Percentiles rank a stretch among this genome's conserved stretches.
phyloP scores from a whole-genome alignment of 2,888 invertebrate species.

The Thereva unica region DNA sequence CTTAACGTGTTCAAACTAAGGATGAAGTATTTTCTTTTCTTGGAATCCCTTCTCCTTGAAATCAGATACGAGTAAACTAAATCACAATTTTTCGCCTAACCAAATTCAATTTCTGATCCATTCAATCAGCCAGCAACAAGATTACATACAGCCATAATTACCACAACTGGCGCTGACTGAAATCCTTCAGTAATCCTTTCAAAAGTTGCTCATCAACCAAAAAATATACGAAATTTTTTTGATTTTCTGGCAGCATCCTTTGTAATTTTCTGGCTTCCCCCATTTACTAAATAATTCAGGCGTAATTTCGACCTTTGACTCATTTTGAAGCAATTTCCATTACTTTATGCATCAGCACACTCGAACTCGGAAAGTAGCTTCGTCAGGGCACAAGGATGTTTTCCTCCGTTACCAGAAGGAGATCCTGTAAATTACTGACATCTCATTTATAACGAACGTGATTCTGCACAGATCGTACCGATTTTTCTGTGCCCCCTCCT shows the following conservation, averaged over 20 bases:
- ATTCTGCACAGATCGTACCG: conserved; percentile 32
- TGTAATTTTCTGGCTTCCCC: conserved; percentile 15
- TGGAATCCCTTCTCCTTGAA: too few species aligned
- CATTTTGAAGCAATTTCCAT: conserved; percentile 33
- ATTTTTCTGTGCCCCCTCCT: conserved; percentile 14
- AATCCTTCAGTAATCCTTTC: too few species aligned
- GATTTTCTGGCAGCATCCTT: not conserved
- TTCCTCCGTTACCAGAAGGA: conserved; percentile 6
- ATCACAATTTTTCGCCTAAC: too few species aligned
- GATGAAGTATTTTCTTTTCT: too few species aligned
- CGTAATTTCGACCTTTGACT: conserved; percentile 31
- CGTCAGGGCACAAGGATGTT: conserved; percentile 21
- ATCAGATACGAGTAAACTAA: too few species aligned
- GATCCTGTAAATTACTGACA: conserved; percentile 30
- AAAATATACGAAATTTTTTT: too few species aligned
- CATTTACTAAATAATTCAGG: conserved; percentile 33
- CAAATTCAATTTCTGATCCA: too few species aligned
- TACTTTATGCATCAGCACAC: conserved; percentile 30
- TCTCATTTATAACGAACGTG: conserved; percentile 34
- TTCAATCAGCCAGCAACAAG: too few species aligned
- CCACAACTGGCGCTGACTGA: too few species aligned
- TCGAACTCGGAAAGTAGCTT: conserved; percentile 29
- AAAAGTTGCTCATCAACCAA: too few species aligned
- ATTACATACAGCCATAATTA: too few species aligned
- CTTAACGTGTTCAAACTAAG: too few species aligned